Percentiles rank a stretch among this genome's conserved stretches.
Evolutionary conservation across 2,888 invertebrate genomes (phyloP).

Genomic region (Ellobium chinense): DNA sequence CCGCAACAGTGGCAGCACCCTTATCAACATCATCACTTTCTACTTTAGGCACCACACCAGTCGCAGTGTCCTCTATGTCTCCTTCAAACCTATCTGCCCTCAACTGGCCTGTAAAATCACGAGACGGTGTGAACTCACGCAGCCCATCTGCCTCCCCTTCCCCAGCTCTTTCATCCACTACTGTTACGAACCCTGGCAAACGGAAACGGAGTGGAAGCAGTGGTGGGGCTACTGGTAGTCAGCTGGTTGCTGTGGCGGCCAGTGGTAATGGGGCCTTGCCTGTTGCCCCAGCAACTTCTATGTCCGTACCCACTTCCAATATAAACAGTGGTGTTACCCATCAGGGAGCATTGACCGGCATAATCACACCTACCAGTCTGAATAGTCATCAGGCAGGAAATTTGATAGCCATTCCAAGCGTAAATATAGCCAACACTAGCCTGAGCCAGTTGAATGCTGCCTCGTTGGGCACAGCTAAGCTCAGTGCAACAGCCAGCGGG

Average conservation of each 20-base stretch:
- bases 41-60: slow-evolving; percentile 23
- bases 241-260: slow-evolving; percentile 27
- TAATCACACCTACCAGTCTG: slow-evolving; percentile 36
- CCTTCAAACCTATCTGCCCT: slow-evolving; percentile 21
- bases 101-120: slow-evolving; percentile 29
- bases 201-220: slow-evolving; percentile 64
- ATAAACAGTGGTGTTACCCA: slow-evolving; percentile 13
- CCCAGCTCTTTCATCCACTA: slow-evolving; percentile 7
- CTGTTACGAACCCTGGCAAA: slow-evolving; percentile 50
- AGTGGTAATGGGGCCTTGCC: slow-evolving; percentile 36
- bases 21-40: slow-evolving; percentile 11
- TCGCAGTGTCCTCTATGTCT: slow-evolving; percentile 14
- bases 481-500: neutral
- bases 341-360: slow-evolving; percentile 32
- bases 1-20: slow-evolving; percentile 30
- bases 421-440: slow-evolving; percentile 44
- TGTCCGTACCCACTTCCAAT: slow-evolving; percentile 11
- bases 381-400: slow-evolving; percentile 47
- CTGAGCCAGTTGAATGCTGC: slow-evolving; percentile 51
- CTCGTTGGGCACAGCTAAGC: slow-evolving; percentile 44
- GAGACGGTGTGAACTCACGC: slow-evolving; percentile 21
- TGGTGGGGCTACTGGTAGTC: slow-evolving; percentile 43
- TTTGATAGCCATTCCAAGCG: slow-evolving; percentile 52
- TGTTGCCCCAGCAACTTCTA: slow-evolving; percentile 13
- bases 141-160: slow-evolving; percentile 31